phyloP scores from a whole-genome alignment of 37 sponge, comb jelly and placozoan genomes.

The Chondrosia reniformis region DNA sequence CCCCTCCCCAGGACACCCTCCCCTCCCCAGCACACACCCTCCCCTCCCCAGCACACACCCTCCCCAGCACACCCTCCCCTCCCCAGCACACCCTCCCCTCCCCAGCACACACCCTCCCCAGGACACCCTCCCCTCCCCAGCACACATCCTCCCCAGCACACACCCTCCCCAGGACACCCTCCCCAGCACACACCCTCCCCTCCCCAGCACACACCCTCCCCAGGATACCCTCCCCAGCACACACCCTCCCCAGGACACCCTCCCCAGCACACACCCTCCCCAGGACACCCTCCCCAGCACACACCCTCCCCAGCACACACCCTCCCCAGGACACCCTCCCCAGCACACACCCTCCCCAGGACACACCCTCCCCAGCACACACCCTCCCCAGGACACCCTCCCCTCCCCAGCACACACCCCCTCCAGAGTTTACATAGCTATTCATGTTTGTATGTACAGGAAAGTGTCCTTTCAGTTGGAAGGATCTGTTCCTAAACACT shows the following conservation, averaged over 20 bases:
- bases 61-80: too few relatives aligned
- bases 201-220: neutral
- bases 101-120: too few relatives aligned
- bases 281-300: neutral
- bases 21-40: too few relatives aligned
- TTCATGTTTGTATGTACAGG: neutral
- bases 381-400: neutral
- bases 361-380: neutral
- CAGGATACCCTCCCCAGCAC: neutral
- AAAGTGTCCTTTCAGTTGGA: neutral
- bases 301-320: neutral
- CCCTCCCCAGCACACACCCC: neutral
- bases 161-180: too few relatives aligned
- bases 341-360: neutral
- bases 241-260: neutral
- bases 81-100: too few relatives aligned
- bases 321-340: neutral
- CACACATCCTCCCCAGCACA: too few relatives aligned
- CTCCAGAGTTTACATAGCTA: neutral
- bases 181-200: neutral
- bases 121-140: too few relatives aligned
- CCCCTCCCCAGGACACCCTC: too few relatives aligned
- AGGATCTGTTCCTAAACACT: too few relatives aligned
- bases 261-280: neutral
- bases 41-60: too few relatives aligned